Evolutionary conservation across 2,113 vertebrate genomes (phyloP), one percentile per base, ranked within the genome.

Genomic region (Synodontis membranacea): DNA sequence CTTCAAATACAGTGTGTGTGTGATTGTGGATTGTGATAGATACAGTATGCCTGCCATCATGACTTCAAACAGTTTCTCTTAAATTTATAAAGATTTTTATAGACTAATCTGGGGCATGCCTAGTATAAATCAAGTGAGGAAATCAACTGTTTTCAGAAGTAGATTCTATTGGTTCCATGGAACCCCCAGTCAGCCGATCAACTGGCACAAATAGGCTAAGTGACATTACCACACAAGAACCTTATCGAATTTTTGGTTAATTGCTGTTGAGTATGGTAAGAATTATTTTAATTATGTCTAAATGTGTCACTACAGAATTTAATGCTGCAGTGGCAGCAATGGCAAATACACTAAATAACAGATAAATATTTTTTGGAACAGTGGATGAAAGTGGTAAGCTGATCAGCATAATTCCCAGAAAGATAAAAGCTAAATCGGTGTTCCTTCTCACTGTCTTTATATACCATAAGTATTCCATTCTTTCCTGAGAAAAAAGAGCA

Each of bases 401-500:
- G 52, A 72, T 44, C 37, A 62, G 42, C n/a, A n/a, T 52, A 66
- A 37, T 72, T 70, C 76, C 52, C 39, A 23, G 39, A 72, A 74
- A 88, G 70, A 78, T 10, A 78, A 78, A 31, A 39, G 21, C 58
- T 52, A 48, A 44, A 48, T 85, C 42, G 76, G 11, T 34, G 48
- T 44, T 76, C 28, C 84, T n/a, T 79, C 60, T 15, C 3, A 42
- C 37, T 72, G 28, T 83, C 28, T 79, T 58, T 89, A 50, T 79
- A 68, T 62, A 85, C 84, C 74, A 84, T 87, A 56, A 83, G 79
- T 87, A 85, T 85, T 87, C 70, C 70, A 66, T 9, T 4, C 56
- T 83, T 68, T 75, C 25, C 34, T 75, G 31, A 79, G 34, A 50
- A 42, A 42, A 58, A 83, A 15, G 14, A 39, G 42, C 12, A 42